Percentiles rank a stretch among this genome's conserved stretches.
phyloP scores from a whole-genome alignment of 1,140 invertebrate species.

The Telenomus remus region DNA sequence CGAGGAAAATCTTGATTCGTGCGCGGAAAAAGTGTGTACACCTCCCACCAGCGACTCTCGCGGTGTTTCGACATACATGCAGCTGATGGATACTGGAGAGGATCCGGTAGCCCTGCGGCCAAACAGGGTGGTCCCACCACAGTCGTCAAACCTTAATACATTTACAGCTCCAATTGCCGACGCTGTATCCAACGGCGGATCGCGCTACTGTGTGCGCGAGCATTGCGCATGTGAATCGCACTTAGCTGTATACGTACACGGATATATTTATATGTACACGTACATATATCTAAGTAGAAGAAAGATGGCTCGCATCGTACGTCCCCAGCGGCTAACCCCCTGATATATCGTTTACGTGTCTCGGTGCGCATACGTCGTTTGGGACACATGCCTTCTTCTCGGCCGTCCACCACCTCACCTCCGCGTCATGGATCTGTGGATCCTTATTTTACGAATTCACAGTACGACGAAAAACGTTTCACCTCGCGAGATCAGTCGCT shows the following conservation, averaged over 20 bases:
- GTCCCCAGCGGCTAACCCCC: slow-evolving; percentile 75
- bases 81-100: slow-evolving; percentile 30
- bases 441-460: slow-evolving; percentile 73
- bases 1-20: slow-evolving; percentile 45
- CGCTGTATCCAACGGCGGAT: slow-evolving; percentile 64
- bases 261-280: slow-evolving; percentile 37
- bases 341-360: slow-evolving; percentile 77
- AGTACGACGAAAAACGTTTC: slow-evolving; percentile 60
- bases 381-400: slow-evolving; percentile 71
- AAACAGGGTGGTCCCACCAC: slow-evolving; percentile 67
- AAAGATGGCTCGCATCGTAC: slow-evolving; percentile 73
- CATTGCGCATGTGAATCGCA: slow-evolving; percentile 73
- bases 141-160: slow-evolving; percentile 76
- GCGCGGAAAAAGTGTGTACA: slow-evolving; percentile 26
- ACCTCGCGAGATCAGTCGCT: slow-evolving; percentile 53
- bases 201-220: slow-evolving; percentile 71
- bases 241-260: slow-evolving; percentile 32
- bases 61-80: slow-evolving; percentile 51
- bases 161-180: slow-evolving; percentile 72
- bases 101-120: slow-evolving; percentile 51
- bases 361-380: slow-evolving; percentile 74
- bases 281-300: slow-evolving; percentile 69
- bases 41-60: slow-evolving; percentile 17
- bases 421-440: slow-evolving; percentile 60
- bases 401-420: slow-evolving; percentile 38